phyloP scores from a whole-genome alignment of 2,113 vertebrate genomes.

The Morone chrysops region DNA sequence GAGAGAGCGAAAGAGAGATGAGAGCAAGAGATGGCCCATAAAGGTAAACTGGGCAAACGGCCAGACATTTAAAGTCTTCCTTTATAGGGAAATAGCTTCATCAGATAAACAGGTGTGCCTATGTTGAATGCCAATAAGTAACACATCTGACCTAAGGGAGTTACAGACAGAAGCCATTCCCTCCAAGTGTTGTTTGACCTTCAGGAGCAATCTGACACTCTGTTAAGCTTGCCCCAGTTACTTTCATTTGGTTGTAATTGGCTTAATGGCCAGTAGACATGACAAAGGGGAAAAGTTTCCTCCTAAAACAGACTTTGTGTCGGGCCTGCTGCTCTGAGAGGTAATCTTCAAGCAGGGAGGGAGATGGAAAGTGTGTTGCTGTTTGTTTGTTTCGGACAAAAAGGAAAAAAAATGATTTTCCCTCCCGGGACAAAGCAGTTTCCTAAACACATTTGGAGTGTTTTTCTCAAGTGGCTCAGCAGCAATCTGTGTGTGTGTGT shows the following conservation, averaged over 20 bases:
- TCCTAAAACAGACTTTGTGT: constrained; percentile 42
- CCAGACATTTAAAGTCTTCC: constrained; percentile 80
- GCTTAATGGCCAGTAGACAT: constrained; percentile 62
- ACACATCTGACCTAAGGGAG: constrained; percentile 53
- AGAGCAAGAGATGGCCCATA: constrained; percentile 79
- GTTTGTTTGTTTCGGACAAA: constrained; percentile 73
- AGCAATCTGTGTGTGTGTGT: constrained; percentile 55
- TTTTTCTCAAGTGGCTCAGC: constrained; percentile 78
- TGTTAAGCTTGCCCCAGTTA: constrained; percentile 68
- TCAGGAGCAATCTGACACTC: constrained; percentile 65
- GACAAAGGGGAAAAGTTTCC: constrained; percentile 49
- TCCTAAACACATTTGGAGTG: constrained; percentile 78
- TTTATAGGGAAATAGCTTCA: constrained; percentile 80
- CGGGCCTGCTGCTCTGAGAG: constrained; percentile 22
- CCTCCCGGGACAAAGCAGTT: constrained; percentile 69
- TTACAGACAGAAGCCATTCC: constrained; percentile 54
- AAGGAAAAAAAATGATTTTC: constrained; percentile 62
- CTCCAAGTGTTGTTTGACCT: constrained; percentile 66
- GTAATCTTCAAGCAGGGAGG: constrained; percentile 33
- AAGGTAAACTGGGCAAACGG: constrained; percentile 79
- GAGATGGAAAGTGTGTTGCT: constrained; percentile 51
- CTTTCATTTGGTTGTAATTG: constrained; percentile 72
- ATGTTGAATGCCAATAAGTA: constrained; percentile 72
- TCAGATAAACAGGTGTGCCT: constrained; percentile 79
- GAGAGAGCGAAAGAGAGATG: constrained; percentile 66